Evolutionary conservation across 2,888 invertebrate genomes (phyloP), one percentile per base, ranked within the genome.

Genomic region (Mythimna ferrago): DNA sequence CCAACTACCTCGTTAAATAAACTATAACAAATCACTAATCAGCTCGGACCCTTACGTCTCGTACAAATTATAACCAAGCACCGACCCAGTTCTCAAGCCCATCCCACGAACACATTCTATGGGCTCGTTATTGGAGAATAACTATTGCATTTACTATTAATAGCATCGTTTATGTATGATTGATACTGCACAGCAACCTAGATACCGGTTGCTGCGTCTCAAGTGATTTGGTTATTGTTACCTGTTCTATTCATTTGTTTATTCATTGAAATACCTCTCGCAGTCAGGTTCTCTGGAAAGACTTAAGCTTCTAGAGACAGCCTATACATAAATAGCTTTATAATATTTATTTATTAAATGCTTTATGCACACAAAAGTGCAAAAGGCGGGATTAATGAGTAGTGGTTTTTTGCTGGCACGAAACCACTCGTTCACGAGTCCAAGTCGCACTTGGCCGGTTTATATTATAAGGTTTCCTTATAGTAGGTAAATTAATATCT

Each of bases 91-190:
- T 90, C 90, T 69, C 90, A 90, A 74, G 89, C 87, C 89, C 90
- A 90, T 90, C 90, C 90, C 89, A 90, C 88, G 87, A 82, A 86
- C 82, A 85, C 90, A 88, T 89, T 89, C 88, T 87, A 86, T 81
- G 75, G 74, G 75, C 81, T 79, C 75, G 74, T 79, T 69, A 68
- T 60, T 67, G 19, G 80, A 68, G 66, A 57, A 65, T 61, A 76
- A 71, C 69, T 73, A 70, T 75, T 78, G 76, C 78, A 68, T 76
- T 74, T 60, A 73, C 54, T 78, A 76, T 80, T 83, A 85, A 76
- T 74, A 74, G 48, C 72, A 71, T 67, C 72, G 66, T 80, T 83
- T 84, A 73, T 77, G 2, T 74, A 73, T 78, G 76, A 83, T 84
- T 74, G 72, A 76, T 62, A 72, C 61, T 66, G 67, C 35, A 65